Evolutionary conservation across 2,113 vertebrate species (phyloP).

Genomic region (Melanocharis versteri): DNA sequence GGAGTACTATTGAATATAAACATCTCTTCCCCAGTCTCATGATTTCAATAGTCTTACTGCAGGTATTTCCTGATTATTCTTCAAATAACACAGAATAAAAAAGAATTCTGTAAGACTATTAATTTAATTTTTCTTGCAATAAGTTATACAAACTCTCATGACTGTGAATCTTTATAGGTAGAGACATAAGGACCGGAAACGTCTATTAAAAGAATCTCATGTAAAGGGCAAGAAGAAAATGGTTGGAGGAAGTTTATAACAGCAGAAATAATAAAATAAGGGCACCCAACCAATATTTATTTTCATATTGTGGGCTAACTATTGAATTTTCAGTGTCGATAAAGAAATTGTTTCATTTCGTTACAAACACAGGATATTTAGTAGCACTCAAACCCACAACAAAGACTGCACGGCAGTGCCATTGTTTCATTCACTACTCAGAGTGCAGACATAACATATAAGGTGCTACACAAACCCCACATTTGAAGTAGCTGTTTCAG

Average conservation of each 20-base stretch:
- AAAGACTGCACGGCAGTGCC: background rate
- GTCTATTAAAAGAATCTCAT: background rate
- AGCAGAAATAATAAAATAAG: background rate
- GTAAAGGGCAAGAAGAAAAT: background rate
- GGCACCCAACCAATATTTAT: background rate
- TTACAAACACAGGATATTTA: background rate
- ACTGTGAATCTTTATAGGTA: background rate
- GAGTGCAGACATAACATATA: background rate
- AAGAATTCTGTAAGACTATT: background rate
- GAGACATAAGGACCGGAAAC: background rate
- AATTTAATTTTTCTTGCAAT: background rate
- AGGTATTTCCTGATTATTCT: background rate
- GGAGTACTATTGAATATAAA: background rate
- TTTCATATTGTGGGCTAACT: background rate
- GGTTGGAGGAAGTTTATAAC: background rate
- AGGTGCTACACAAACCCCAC: background rate
- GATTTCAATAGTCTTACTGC: background rate
- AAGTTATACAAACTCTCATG: background rate
- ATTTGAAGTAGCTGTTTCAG: background rate
- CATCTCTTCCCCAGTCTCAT: background rate
- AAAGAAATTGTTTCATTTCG: background rate
- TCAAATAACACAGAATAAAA: background rate
- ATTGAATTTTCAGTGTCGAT: background rate
- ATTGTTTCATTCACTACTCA: background rate
- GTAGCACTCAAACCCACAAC: background rate